phyloP scores from a whole-genome alignment of 2,888 invertebrate genomes.

The Shargacucullia verbasci region DNA sequence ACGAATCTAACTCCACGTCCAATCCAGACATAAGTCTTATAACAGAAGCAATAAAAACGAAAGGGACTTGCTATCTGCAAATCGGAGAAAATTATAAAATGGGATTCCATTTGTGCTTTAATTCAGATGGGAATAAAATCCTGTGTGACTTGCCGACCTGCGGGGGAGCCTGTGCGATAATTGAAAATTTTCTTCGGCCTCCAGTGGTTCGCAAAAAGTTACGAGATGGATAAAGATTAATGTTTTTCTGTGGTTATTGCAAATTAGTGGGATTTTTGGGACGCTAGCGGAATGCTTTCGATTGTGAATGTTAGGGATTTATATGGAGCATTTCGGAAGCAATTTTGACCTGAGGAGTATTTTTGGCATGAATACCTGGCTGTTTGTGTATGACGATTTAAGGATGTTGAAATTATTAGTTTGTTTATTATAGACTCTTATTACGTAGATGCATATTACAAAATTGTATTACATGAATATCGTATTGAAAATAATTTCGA shows the following conservation, averaged over 20 bases:
- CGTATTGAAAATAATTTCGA: too few relatives aligned
- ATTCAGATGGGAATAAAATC: slow-evolving; percentile 74
- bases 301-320: slow-evolving; percentile 45
- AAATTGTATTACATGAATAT: too few relatives aligned
- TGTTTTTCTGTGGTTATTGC: slow-evolving; percentile 60
- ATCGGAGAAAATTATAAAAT: slow-evolving; percentile 76
- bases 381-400: slow-evolving; percentile 22
- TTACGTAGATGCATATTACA: too few relatives aligned
- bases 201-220: slow-evolving; percentile 59
- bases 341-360: slow-evolving; percentile 39
- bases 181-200: slow-evolving; percentile 78
- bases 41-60: slow-evolving; percentile 53
- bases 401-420: background rate
- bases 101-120: slow-evolving; percentile 75
- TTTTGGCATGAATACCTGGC: slow-evolving; percentile 26
- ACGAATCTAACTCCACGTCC: slow-evolving; percentile 29
- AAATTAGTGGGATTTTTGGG: slow-evolving; percentile 54
- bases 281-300: slow-evolving; percentile 37
- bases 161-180: slow-evolving; percentile 64
- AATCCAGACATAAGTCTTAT: slow-evolving; percentile 38
- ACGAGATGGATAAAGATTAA: slow-evolving; percentile 61
- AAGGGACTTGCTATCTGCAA: slow-evolving; percentile 56
- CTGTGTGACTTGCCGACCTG: slow-evolving; percentile 65
- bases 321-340: slow-evolving; percentile 30
- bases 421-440: slow-evolving; percentile 8